Percentiles rank a stretch among this genome's conserved stretches.
These are phyloP conservation scores for Drosophila prostipennis DNA, from an alignment of 2,888 invertebrate genomes.

Conservation along the genomic window DNA sequence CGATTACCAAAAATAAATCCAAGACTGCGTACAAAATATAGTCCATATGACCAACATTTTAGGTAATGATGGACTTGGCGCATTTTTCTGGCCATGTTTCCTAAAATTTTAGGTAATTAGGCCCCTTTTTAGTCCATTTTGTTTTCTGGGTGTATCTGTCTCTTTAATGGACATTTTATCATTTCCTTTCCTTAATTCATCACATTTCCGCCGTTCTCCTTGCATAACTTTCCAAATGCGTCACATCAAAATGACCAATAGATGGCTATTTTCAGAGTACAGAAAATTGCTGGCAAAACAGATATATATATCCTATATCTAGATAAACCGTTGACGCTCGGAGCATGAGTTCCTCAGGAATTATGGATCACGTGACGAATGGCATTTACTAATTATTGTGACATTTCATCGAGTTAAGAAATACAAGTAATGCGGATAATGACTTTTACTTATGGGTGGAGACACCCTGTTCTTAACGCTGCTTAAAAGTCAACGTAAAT, in stretches of 20 bases:
- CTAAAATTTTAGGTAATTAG: too few relatives aligned
- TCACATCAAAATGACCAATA: slow-evolving; percentile 18
- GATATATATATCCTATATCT: slow-evolving; percentile 22
- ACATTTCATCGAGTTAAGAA: slow-evolving; percentile 13
- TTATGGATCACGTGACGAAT: slow-evolving; percentile 36
- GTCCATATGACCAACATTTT: too few relatives aligned
- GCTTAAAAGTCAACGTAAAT: slow-evolving; percentile 34
- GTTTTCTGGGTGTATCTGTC: too few relatives aligned
- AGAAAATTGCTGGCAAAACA: slow-evolving; percentile 18
- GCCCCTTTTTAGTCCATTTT: too few relatives aligned
- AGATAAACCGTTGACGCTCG: slow-evolving; percentile 5
- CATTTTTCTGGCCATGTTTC: too few relatives aligned
- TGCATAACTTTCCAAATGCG: slow-evolving; percentile 38
- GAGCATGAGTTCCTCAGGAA: slow-evolving; percentile 30
- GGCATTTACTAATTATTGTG: slow-evolving; percentile 17
- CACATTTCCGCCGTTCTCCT: slow-evolving; percentile 22
- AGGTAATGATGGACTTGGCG: too few relatives aligned
- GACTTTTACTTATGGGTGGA: not conserved
- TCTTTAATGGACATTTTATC: slow-evolving; percentile 2
- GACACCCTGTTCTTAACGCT: slow-evolving; percentile 32
- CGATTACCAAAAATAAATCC: too few relatives aligned
- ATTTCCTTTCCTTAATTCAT: slow-evolving; percentile 14
- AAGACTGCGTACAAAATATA: too few relatives aligned
- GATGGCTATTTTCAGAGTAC: slow-evolving; percentile 47
- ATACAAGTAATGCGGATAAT: not conserved